These are phyloP conservation scores for Mugil cephalus DNA, from an alignment of 2,113 vertebrate species.

Conservation along the genomic window DNA sequence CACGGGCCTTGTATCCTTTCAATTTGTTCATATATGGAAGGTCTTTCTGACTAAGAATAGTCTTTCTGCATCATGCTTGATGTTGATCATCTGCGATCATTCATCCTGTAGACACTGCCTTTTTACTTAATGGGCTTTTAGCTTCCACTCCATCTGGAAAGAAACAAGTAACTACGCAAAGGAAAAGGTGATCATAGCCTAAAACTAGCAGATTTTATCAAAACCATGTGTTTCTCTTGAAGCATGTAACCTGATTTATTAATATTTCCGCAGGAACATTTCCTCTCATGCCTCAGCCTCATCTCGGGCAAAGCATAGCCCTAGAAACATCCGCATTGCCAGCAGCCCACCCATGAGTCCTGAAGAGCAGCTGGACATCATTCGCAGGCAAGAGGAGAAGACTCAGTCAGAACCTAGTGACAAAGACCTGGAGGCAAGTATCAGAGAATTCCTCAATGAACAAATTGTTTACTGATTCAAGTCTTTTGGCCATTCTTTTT, in stretches of 20 bases:
- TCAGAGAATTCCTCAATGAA: neutral
- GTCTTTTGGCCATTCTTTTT: neutral
- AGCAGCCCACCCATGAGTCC: slow-evolving; percentile 85
- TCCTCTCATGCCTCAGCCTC: neutral
- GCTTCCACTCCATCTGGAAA: slow-evolving; percentile 66
- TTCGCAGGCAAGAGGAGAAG: slow-evolving; percentile 83
- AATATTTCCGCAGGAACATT: slow-evolving; percentile 32
- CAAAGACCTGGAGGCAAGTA: slow-evolving; percentile 86
- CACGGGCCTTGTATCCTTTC: slow-evolving; percentile 78
- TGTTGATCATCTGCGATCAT: slow-evolving; percentile 7
- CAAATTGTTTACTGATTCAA: neutral
- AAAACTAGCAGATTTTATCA: neutral
- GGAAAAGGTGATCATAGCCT: slow-evolving; percentile 24
- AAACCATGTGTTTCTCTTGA: slow-evolving; percentile 2
- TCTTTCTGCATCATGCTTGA: neutral
- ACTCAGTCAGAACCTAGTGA: slow-evolving; percentile 77
- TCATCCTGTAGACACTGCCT: neutral
- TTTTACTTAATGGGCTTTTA: slow-evolving; percentile 70
- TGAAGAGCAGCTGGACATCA: slow-evolving; percentile 86
- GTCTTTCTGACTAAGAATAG: neutral
- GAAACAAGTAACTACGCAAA: slow-evolving; percentile 63
- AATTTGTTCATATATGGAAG: neutral
- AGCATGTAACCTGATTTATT: slow-evolving; percentile 10
- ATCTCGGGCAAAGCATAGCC: neutral
- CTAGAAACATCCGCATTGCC: slow-evolving; percentile 4